Evolutionary conservation across 1,140 invertebrate species (phyloP).

Genomic region (Listronotus oregonensis): DNA sequence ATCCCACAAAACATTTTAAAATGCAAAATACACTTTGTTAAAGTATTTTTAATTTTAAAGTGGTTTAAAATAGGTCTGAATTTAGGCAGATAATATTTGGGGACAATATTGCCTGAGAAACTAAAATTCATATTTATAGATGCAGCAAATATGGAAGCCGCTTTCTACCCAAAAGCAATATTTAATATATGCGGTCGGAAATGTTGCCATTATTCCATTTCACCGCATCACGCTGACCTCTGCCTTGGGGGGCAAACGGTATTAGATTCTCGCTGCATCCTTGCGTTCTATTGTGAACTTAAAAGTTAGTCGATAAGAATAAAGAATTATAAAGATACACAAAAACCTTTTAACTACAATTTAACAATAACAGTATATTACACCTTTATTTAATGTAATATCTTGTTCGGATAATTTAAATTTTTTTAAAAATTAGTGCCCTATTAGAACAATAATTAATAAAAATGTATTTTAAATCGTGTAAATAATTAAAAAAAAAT

Average conservation of each 20-base stretch:
- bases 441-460: too few species aligned
- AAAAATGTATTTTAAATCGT: too few species aligned
- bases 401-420: too few species aligned
- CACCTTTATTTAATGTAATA: too few species aligned
- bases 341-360: too few species aligned
- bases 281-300: slow-evolving; percentile 21
- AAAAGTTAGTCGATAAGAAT: slow-evolving; percentile 29
- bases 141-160: slow-evolving; percentile 22
- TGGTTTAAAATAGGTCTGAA: slow-evolving; percentile 16
- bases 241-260: slow-evolving; percentile 5
- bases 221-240: slow-evolving; percentile 27
- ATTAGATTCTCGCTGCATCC: slow-evolving; percentile 14
- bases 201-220: slow-evolving; percentile 32
- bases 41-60: slow-evolving; percentile 3
- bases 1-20: too few species aligned
- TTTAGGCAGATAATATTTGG: slow-evolving; percentile 14
- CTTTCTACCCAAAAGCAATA: slow-evolving; percentile 27
- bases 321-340: too few species aligned
- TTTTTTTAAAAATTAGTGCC: too few species aligned
- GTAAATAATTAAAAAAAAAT: too few species aligned
- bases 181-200: slow-evolving; percentile 27
- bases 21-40: too few species aligned
- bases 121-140: slow-evolving; percentile 20
- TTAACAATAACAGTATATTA: too few species aligned
- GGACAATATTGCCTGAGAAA: slow-evolving; percentile 22